These are phyloP conservation scores for Clavelina lepadiformis DNA, from an alignment of 23 tunicate genomes.

Conservation along the genomic window DNA sequence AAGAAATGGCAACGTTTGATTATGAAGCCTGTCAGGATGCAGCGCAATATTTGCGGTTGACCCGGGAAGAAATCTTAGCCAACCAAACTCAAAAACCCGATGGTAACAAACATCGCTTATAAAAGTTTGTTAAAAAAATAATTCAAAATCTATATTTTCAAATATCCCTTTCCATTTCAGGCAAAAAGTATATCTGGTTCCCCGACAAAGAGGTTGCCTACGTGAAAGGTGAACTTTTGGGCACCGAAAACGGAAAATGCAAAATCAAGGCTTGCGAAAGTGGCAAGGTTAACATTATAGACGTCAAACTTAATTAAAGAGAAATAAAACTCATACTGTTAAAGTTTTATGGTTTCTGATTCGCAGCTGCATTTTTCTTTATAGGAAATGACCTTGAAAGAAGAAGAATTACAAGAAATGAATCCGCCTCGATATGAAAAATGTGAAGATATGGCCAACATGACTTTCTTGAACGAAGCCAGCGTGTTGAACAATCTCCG, in stretches of 20 bases:
- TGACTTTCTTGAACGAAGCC: slow-evolving; percentile 93
- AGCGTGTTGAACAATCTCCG: slow-evolving; percentile 73
- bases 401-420: slow-evolving; percentile 71
- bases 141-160: neutral
- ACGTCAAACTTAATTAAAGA: too few species aligned
- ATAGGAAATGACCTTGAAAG: slow-evolving; percentile 62
- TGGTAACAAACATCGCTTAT: slow-evolving; percentile 45
- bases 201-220: slow-evolving; percentile 63
- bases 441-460: slow-evolving; percentile 92
- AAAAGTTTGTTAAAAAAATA: neutral
- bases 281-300: slow-evolving; percentile 40
- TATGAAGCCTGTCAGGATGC: slow-evolving; percentile 65
- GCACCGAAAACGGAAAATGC: slow-evolving; percentile 63
- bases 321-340: too few species aligned
- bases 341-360: neutral
- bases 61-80: slow-evolving; percentile 44
- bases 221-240: slow-evolving; percentile 57
- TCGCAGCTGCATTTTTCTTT: neutral
- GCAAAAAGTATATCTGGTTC: slow-evolving; percentile 76
- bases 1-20: slow-evolving; percentile 84
- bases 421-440: slow-evolving; percentile 84
- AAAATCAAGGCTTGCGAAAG: slow-evolving; percentile 46
- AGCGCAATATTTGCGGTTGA: slow-evolving; percentile 68
- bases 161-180: too few species aligned
- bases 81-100: slow-evolving; percentile 77